These are phyloP conservation scores for Brachyalestes nurse DNA, from an alignment of 2,797 vertebrate species.

Conservation along the genomic window DNA sequence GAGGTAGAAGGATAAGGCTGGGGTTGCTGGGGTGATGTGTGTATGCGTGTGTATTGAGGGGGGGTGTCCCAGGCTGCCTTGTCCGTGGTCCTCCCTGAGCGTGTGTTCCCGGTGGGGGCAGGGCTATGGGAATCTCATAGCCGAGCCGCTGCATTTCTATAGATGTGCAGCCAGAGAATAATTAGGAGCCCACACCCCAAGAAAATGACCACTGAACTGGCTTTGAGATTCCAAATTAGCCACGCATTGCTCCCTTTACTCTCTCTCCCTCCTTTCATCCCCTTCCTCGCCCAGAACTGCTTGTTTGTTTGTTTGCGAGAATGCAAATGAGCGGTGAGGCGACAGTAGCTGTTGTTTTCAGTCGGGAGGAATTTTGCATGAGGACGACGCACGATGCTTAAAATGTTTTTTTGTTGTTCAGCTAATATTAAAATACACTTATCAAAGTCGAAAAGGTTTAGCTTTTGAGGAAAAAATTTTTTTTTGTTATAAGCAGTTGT, in stretches of 20 bases:
- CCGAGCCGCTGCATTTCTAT: conserved; percentile 83
- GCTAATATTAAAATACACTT: background rate
- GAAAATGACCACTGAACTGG: conserved; percentile 75
- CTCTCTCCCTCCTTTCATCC: background rate
- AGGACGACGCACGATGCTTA: background rate
- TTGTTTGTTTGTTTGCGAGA: conserved; percentile 52
- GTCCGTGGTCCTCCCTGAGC: conserved; percentile 14
- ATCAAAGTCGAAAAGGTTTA: background rate
- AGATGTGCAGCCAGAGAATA: conserved; percentile 78
- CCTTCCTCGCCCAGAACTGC: conserved; percentile 8
- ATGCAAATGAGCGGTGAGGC: conserved; percentile 41
- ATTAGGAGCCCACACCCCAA: conserved; percentile 76
- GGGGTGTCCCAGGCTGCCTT: conserved; percentile 22
- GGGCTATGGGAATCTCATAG: conserved; percentile 77
- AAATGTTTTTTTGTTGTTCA: background rate
- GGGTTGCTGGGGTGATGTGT: conserved; percentile 58
- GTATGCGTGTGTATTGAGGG: conserved; percentile 50
- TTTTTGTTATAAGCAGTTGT: no score
- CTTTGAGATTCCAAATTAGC: conserved; percentile 68
- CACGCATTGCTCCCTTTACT: conserved; percentile 56
- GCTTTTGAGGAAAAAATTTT: background rate
- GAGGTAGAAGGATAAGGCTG: conserved; percentile 74
- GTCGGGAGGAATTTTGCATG: background rate
- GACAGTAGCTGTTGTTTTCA: background rate
- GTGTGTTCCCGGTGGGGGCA: conserved; percentile 59